Evolutionary conservation across 2,888 invertebrate genomes (phyloP).

Genomic region (Philopedon plagiatum): DNA sequence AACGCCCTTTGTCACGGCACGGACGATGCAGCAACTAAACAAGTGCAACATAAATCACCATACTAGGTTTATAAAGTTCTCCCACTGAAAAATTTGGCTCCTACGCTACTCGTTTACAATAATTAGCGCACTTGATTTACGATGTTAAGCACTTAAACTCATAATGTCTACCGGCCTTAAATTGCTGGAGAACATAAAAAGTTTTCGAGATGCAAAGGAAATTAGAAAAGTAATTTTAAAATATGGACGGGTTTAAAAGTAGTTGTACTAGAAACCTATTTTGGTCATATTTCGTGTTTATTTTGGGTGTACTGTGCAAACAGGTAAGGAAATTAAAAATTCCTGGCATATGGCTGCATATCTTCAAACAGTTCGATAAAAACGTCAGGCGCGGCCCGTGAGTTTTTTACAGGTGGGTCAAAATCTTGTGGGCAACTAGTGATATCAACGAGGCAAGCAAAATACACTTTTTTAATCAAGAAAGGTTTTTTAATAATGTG

Average conservation of each 20-base stretch:
- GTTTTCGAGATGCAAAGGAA: slow-evolving; percentile 13
- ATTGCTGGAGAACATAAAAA: slow-evolving; percentile 10
- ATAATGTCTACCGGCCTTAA: slow-evolving; percentile 33
- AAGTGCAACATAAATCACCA: slow-evolving; percentile 44
- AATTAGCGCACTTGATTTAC: slow-evolving; percentile 43
- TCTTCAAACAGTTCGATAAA: too few species aligned
- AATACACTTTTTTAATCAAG: too few species aligned
- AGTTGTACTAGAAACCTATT: too few species aligned
- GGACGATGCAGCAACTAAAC: slow-evolving; percentile 30
- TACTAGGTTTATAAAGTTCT: slow-evolving; percentile 45
- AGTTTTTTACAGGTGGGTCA: too few species aligned
- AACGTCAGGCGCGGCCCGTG: too few species aligned
- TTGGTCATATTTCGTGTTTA: too few species aligned
- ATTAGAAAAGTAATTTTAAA: slow-evolving; percentile 11
- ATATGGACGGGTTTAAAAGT: background rate
- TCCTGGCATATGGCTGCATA: too few species aligned
- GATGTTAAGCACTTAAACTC: slow-evolving; percentile 31
- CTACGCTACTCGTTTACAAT: slow-evolving; percentile 46
- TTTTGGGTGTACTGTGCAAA: too few species aligned
- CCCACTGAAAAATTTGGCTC: slow-evolving; percentile 46
- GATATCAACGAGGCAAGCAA: too few species aligned
- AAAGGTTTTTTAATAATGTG: too few species aligned
- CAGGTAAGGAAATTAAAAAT: too few species aligned
- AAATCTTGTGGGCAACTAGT: too few species aligned
- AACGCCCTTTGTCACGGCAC: slow-evolving; percentile 35